Conservation (phyloP, 1,140 invertebrate species). For the Atta cephalotes region DNA sequence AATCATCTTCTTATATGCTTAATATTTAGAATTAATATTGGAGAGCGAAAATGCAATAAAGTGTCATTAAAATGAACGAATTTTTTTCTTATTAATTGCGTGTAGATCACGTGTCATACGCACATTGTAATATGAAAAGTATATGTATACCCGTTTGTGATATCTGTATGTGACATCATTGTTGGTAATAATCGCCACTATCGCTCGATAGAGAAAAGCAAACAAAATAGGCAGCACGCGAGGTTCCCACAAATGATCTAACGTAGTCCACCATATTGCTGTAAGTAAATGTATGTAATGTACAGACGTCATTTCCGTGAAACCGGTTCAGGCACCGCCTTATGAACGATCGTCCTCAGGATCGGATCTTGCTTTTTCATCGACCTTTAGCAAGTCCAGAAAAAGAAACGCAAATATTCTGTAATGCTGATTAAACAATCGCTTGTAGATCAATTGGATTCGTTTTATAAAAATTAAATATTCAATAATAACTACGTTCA, state of each 20-base stretch:
- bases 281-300: constrained; percentile 15
- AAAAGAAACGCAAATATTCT: neutral
- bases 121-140: neutral
- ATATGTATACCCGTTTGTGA: neutral
- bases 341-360: neutral
- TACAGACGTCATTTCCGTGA: constrained; percentile 33
- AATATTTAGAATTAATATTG: neutral
- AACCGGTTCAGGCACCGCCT: constrained; percentile 44
- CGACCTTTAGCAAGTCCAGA: neutral
- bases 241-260: neutral
- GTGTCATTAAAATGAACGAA: neutral
- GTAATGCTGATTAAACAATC: neutral
- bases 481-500: neutral
- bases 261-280: constrained; percentile 9
- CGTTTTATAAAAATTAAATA: neutral
- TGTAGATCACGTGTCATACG: neutral
- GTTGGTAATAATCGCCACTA: neutral
- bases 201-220: neutral
- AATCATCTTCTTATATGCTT: neutral
- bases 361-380: neutral
- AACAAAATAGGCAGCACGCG: neutral
- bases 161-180: neutral
- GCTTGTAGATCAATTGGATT: neutral
- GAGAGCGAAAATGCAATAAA: neutral
- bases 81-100: neutral